Conservation (phyloP, 2,797 vertebrate genomes). For the Sebastes nivosus region DNA sequence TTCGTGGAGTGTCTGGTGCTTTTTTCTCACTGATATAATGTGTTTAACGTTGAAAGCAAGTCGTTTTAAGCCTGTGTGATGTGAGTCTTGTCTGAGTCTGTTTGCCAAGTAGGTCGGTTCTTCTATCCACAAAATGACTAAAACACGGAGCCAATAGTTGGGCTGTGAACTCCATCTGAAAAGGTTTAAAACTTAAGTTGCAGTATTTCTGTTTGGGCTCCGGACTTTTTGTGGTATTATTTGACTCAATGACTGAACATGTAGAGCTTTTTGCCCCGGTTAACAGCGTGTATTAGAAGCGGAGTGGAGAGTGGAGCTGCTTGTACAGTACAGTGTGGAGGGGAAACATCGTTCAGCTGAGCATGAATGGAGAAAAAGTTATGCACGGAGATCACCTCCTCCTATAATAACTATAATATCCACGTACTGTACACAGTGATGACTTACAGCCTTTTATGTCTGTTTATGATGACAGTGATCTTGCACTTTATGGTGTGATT, state of each 20-base stretch:
- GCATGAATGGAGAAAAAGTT: slow-evolving; percentile 55
- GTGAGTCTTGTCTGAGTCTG: slow-evolving; percentile 7
- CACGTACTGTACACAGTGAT: neutral
- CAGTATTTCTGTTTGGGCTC: neutral
- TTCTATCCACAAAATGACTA: neutral
- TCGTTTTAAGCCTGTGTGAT: neutral
- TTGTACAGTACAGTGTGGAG: neutral
- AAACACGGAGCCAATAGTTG: neutral
- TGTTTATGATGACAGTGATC: neutral
- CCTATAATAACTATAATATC: neutral
- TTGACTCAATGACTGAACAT: neutral
- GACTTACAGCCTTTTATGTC: no score
- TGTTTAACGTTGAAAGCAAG: neutral
- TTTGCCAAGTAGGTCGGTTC: slow-evolving; percentile 17
- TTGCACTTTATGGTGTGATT: neutral
- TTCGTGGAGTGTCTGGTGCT: neutral
- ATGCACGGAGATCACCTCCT: neutral
- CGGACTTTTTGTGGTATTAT: neutral
- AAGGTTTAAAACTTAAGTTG: slow-evolving; percentile 24
- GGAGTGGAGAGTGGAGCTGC: no score
- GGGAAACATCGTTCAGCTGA: neutral
- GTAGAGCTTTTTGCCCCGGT: neutral
- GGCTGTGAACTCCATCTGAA: neutral
- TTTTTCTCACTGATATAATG: neutral
- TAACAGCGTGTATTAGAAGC: neutral